Base-by-base conservation (phyloP, 2,888 invertebrate genomes). In the Tinea semifulvella region DNA sequence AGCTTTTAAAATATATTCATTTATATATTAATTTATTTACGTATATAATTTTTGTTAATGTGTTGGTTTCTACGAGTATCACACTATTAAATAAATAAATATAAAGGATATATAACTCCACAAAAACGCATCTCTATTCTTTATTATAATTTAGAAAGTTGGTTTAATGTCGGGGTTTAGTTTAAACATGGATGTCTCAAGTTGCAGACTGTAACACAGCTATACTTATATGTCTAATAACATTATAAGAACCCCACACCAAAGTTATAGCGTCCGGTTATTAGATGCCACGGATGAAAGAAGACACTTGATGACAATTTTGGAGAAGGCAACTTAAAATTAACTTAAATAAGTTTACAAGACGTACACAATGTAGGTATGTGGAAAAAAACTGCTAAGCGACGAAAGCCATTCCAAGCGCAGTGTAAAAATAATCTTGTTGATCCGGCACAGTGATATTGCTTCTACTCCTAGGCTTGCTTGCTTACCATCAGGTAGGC, bases 251-350 rank as follows among this genome's bases (percentile, higher is more conserved):
- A 40, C 40, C 40, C 22, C 5, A 22, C 13, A 13, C 22, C 17
- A 40, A 40, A 40, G 40, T 40, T 40, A 40, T 40, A 40, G 40
- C 40, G 40, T 40, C 22, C 20, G 20, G 22, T 40, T 40, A 40
- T 40, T 40, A 40, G 36, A 36, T 10, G 10, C 40, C 22, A 38
- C 16, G n/a, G 17, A 38, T 40, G 20, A n/a, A 22, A 2, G 22
- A 4, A 20, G 22, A 22, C 5, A 40, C 2, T 1, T 22, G 14
- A 13, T 40, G 8, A 40, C 22, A 10, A 7, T 31, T 17, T 17
- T 40, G 22, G 40, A 40, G 20, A 22, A 22, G 40, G 40, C 13
- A 22, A 5, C 11, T 31, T n/a, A 7, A 22, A 22, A 8, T n/a
- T n/a, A n/a, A n/a, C n/a, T n/a, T n/a, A 8, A 22, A 22, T 22